Base-by-base conservation (phyloP, 1,140 invertebrate genomes). In the Neodiprion lecontei region DNA sequence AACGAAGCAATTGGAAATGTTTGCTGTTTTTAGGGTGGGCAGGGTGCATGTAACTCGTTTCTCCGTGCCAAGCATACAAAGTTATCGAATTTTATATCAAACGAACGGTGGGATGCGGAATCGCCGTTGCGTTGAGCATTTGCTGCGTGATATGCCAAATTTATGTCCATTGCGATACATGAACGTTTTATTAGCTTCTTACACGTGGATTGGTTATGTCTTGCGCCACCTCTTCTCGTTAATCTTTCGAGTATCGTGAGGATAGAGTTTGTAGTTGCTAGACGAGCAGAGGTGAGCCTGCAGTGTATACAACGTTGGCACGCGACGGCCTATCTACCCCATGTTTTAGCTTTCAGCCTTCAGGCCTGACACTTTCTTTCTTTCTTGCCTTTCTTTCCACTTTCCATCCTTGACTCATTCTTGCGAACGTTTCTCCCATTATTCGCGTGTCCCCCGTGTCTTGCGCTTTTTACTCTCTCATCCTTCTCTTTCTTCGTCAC, bases 221-320 rank as follows among this genome's bases (percentile, higher is more conserved):
- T 83, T 76, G 81, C 82, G 79, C 82, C 80, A 82, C 80, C 81
- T 82, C 79, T 80, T 77, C 76, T 83, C 82, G 81, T 83, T 83
- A 83, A 83, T 83, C 82, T 83, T 83, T 82, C 23, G 78, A 81
- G 79, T 82, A 82, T 83, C 82, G 80, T 82, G 81, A 82, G 82
- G 80, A 81, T 82, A 81, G 78, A 74, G 66, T 61, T 61, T 61
- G 53, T 17, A 61, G 4, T 12, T 68, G 74, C 75, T 74, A 82
- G 81, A 82, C 82, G 81, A 82, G 81, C 81, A 77, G 80, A 80
- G 77, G 79, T 77, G 78, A 82, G 80, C 79, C 81, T 80, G 81
- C 81, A 80, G 72, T 83, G 79, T 83, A 81, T 40, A 40, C 28
- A 40, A 40, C 77, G 78, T 80, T 78, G 81, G 77, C 82, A 83